Evolutionary conservation across 2,888 invertebrate species (phyloP).

Genomic region (Ceriagrion tenellum): DNA sequence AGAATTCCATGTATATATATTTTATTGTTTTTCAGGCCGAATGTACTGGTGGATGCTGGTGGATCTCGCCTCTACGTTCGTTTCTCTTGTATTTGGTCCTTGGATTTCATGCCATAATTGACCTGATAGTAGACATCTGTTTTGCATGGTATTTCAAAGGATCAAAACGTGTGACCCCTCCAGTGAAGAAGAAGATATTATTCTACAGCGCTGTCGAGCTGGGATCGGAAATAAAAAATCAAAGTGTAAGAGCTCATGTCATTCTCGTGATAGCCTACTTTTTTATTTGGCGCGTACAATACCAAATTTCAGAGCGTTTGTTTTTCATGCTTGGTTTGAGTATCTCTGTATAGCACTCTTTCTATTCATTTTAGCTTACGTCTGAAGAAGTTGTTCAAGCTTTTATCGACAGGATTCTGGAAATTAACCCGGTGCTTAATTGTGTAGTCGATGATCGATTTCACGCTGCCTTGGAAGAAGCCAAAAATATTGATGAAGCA

Average conservation of each 20-base stretch:
- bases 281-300: too few relatives aligned
- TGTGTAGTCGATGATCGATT: constrained; percentile 91
- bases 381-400: constrained; percentile 85
- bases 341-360: not conserved
- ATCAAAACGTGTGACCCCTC: not conserved
- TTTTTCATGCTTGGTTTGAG: not conserved
- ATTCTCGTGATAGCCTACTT: not conserved
- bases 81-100: constrained; percentile 11
- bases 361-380: constrained; percentile 72
- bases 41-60: not conserved
- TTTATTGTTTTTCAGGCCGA: not conserved
- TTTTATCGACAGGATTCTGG: constrained; percentile 88
- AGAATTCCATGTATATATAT: not conserved
- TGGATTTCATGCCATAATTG: constrained; percentile 3
- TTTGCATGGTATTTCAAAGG: constrained; percentile 39
- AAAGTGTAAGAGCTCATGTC: not conserved
- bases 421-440: constrained; percentile 88
- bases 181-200: constrained; percentile 36
- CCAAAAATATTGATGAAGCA: constrained; percentile 85
- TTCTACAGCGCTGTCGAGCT: constrained; percentile 26
- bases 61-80: not conserved
- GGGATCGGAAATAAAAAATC: constrained; percentile 55
- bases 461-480: constrained; percentile 88
- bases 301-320: not conserved
- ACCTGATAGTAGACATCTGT: constrained; percentile 35